Base-by-base conservation (phyloP, 2,888 invertebrate species). In the Limnephilus auricula region DNA sequence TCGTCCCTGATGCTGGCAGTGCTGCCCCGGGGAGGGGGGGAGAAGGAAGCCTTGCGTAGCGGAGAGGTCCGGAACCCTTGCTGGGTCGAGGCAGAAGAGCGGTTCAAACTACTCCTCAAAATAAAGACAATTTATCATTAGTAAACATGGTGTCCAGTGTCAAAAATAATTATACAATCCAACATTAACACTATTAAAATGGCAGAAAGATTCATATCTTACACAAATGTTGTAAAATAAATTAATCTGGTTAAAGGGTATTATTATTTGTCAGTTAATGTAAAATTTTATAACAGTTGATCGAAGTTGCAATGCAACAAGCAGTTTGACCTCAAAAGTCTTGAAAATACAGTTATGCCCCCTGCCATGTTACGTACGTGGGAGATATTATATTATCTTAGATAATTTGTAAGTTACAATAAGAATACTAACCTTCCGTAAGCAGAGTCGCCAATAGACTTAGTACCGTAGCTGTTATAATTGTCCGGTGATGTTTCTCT, bases 351-450 rank as follows among this genome's bases (percentile, higher is more conserved):
- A 87, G 0, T 9, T 10, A 87, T 15, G 9, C 3, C 13, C 83
- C 50, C 65, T 31, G 83, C 34, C 25, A n/a, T 9, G 9, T 6
- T 65, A n/a, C n/a, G 9, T 6, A 65, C n/a, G 2, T 18, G n/a
- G 15, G 9, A 32, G 2, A 45, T 45, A 13, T 45, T 45, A 45
- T 45, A 15, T 45, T 13, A 32, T 82, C n/a, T 50, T n/a, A 2
- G 25, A 18, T 32, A 85, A 15, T 40, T 40, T n/a, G 40, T 86
- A 86, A 86, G 78, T 88, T 32, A 89, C 79, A 40, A 89, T 89
- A 34, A 80, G 37, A 89, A 89, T 90, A 95, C 96, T 96, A 96
- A 98, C 98, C 98, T 98, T 96, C 98, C 98, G 95, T 98, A 98
- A 90, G 98, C 98, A 45, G 98, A 98, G 95, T 98, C 98, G 45